These are phyloP conservation scores for Dorcus parallelipipedus DNA, from an alignment of 2,888 invertebrate genomes.

Conservation along the genomic window DNA sequence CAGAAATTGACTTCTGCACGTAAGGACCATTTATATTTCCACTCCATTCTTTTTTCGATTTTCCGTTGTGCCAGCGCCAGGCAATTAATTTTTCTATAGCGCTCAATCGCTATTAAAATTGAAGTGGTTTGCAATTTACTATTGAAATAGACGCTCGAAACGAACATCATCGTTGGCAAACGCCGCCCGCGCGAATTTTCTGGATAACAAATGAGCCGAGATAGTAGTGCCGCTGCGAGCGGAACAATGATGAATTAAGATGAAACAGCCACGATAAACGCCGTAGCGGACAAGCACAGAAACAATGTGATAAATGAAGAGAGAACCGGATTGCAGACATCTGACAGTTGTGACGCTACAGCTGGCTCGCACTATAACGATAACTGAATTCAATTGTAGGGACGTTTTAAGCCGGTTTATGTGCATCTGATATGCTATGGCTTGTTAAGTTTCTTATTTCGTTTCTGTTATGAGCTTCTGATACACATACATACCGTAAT, in stretches of 20 bases:
- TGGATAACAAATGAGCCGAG: constrained; percentile 33
- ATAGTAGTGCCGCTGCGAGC: constrained; percentile 27
- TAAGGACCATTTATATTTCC: no score
- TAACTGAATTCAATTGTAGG: constrained; percentile 20
- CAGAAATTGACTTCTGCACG: no score
- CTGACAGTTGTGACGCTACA: constrained; percentile 22
- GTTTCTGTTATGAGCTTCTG: neutral
- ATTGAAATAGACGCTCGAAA: no score
- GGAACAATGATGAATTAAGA: constrained; percentile 26
- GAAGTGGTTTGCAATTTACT: neutral
- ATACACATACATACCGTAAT: neutral
- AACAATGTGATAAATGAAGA: constrained; percentile 38
- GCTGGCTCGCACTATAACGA: constrained; percentile 17
- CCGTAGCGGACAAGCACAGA: constrained; percentile 26
- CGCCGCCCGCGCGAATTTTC: constrained; percentile 17
- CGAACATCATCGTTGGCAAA: constrained; percentile 9
- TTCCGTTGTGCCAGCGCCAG: neutral
- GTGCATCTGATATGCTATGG: constrained; percentile 4
- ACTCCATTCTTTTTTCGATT: no score
- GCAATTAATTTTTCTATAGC: neutral
- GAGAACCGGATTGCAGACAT: constrained; percentile 26
- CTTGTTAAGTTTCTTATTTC: neutral
- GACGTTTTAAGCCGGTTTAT: constrained; percentile 8
- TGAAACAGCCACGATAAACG: constrained; percentile 35
- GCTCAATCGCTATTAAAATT: neutral